Base-by-base conservation (phyloP, 2,888 invertebrate species). In the Alloscopus bannaensis region DNA sequence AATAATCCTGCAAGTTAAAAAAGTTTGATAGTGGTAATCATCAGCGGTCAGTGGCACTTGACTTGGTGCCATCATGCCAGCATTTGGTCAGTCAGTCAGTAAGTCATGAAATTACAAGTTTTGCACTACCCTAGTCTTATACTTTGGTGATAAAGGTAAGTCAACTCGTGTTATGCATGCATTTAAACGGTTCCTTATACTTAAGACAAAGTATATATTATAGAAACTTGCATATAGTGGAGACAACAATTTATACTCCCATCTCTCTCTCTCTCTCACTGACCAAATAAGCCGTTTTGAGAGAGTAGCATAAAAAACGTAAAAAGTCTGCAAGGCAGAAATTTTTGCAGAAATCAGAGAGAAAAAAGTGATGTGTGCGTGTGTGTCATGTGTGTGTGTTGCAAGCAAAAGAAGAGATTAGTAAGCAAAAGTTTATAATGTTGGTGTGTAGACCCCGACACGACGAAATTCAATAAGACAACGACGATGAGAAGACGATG, bases 41-140 rank as follows among this genome's bases (percentile, higher is more conserved):
- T 70, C 70, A 77, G 69, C 77, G 77, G 77, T 77, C 77, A 77
- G 77, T 77, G 77, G 77, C 77, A 77, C 70, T 70, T 77, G 77
- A 77, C 77, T 77, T 77, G 66, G 64, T 77, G 77, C 77, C 76
- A 76, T 62, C 76, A 60, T 75, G 75, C 59, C 68, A 77, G 64
- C 77, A 77, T 77, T 70, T 65, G 77, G 77, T 77, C 77, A 77
- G 55, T 77, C 77, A 70, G 77, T 70, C 70, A 77, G 64, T 77
- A 77, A 77, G 77, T 55, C 77, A 77, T 64, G 68, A 76, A 69
- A 57, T 62, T 52, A 60, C 60, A 60, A 36, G 68, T 60, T 42
- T 62, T 42, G 24, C 11, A 22, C 36, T 11, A 40, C 18, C 36
- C 22, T 24, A 60, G 22, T 45, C 26, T 45, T 29, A 16, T 45